Evolutionary conservation across 2,797 vertebrate species (phyloP), one percentile per base, ranked within the genome.

Genomic region (Luscinia luscinia): DNA sequence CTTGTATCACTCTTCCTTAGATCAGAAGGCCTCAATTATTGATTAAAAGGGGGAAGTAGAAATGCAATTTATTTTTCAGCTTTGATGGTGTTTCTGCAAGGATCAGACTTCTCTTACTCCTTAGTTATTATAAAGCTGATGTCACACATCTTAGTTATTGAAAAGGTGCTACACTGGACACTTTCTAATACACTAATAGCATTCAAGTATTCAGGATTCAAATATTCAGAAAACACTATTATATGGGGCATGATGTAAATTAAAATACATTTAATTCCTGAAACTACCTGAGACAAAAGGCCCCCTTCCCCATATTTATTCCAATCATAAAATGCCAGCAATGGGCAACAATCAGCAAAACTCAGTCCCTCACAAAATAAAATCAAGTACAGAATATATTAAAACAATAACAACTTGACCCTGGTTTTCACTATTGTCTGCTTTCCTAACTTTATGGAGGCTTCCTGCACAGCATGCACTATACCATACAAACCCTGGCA

Each of bases 51-150:
- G 40, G 6, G 2, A 2, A 74, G 72, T 0, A 84, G 38, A 94
- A 93, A 78, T 27, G 62, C 21, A 84, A 68, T 68, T 81, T 74
- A 55, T 24, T 87, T 82, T 77, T 77, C 61, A 82, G 81, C 70
- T 95, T 93, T 81, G 80, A 94, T 73, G 30, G 18, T 54, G 34
- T 40, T 94, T 85, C 81, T 74, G 21, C 49, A 78, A 85, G n/a
- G 17, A 69, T 45, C 36, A 90, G 52, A 51, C 24, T 66, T 69
- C 36, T 52, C 23, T 69, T 59, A 58, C 40, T 57, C 68, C 55
- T 62, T n/a, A 61, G 36, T 49, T 87, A 32, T 9, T 46, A 72
- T 24, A 66, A 61, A 72, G 61, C 15, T 55, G 54, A 6, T 38
- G 45, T 36, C 27, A 84, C 24, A 55, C 16, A 61, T 41, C 34